Percentiles rank a stretch among this genome's conserved stretches.
Evolutionary conservation across 2,888 invertebrate species (phyloP).

Genomic region (Nycteola revayana): DNA sequence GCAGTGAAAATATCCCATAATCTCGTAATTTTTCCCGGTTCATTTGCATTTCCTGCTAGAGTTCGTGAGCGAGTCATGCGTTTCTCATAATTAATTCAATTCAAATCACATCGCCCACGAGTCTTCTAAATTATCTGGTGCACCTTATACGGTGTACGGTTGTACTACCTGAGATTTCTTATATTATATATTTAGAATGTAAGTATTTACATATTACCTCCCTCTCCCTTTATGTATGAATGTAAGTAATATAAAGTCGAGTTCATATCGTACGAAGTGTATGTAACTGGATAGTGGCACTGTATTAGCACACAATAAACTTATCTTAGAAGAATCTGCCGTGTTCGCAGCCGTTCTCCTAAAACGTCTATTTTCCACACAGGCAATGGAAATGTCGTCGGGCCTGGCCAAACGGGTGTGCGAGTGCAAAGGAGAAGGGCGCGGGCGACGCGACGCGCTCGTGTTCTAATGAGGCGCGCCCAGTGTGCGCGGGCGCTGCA

Average conservation of each 20-base stretch:
- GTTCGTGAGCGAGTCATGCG: constrained; percentile 58
- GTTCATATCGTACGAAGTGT: constrained; percentile 34
- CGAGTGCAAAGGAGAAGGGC: constrained; percentile 40
- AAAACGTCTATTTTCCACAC: constrained; percentile 72
- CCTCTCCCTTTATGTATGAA: constrained; percentile 26
- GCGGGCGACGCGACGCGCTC: constrained; percentile 41
- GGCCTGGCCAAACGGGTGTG: constrained; percentile 66
- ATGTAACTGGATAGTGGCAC: constrained; percentile 45
- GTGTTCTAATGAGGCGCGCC: constrained; percentile 67
- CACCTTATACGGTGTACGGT: constrained; percentile 54
- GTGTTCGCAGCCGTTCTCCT: constrained; percentile 59
- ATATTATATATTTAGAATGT: constrained; percentile 31
- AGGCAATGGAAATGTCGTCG: constrained; percentile 71
- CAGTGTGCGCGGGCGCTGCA: constrained; percentile 61
- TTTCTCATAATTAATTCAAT: constrained; percentile 74
- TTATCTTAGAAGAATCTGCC: constrained; percentile 62
- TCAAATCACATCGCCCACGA: constrained; percentile 76
- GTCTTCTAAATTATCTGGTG: constrained; percentile 63
- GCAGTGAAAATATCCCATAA: constrained; percentile 60
- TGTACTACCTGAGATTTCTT: constrained; percentile 47
- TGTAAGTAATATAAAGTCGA: constrained; percentile 27
- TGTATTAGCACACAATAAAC: constrained; percentile 76
- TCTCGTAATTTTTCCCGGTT: constrained; percentile 57
- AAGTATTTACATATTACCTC: constrained; percentile 26
- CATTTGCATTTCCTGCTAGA: constrained; percentile 63